Evolutionary conservation across 2,113 vertebrate genomes (phyloP).

Genomic region (Phyllostomus hastatus): DNA sequence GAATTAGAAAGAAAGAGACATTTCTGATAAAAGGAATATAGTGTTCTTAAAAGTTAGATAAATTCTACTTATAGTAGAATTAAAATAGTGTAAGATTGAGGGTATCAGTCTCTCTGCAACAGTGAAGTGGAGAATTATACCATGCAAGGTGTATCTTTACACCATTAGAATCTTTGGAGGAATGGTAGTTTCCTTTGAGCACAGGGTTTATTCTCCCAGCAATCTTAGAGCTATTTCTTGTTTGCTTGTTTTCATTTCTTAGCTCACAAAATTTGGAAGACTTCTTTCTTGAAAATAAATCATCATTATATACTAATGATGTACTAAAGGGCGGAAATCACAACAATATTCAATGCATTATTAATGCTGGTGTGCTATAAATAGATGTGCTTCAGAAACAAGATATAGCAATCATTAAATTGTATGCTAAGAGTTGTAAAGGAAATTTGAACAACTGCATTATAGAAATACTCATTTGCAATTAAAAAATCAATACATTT

Average conservation of each 20-base stretch:
- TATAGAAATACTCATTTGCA: neutral
- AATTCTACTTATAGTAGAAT: neutral
- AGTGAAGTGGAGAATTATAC: neutral
- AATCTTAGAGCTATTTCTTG: neutral
- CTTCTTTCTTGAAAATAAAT: slow-evolving; percentile 21
- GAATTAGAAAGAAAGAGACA: neutral
- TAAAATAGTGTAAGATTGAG: neutral
- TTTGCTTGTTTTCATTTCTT: neutral
- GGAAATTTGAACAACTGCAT: neutral
- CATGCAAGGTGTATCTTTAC: neutral
- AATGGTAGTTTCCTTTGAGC: neutral
- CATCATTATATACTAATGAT: neutral
- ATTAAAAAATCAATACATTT: neutral
- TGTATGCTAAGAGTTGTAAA: neutral
- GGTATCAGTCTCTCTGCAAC: neutral
- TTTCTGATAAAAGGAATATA: neutral
- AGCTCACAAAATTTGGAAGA: neutral
- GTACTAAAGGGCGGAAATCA: neutral
- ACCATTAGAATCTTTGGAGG: neutral
- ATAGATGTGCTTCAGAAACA: neutral
- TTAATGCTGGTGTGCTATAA: neutral
- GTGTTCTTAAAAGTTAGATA: neutral
- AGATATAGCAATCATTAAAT: neutral
- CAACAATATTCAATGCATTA: neutral
- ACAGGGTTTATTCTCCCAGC: neutral